phyloP scores from a whole-genome alignment of 1,140 invertebrate genomes.

The Pseudoatta argentina region DNA sequence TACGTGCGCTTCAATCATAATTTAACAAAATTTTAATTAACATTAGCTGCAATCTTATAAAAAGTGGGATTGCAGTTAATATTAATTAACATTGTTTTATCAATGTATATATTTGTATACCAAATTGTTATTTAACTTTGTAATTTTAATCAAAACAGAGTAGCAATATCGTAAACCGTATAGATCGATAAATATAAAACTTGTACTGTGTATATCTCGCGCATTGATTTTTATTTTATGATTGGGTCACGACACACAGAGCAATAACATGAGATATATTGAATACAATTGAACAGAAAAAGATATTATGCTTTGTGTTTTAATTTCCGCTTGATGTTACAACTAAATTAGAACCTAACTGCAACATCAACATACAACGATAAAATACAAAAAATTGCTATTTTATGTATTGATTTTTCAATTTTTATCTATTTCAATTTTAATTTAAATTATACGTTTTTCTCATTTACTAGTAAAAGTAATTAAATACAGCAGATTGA shows the following conservation, averaged over 20 bases:
- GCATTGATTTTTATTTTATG: slow-evolving; percentile 29
- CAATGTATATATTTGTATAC: neutral
- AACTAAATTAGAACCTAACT: slow-evolving; percentile 30
- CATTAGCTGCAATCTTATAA: neutral
- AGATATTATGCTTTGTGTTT: neutral
- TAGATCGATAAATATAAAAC: neutral
- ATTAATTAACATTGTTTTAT: neutral
- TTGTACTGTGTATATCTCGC: neutral
- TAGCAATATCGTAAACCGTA: neutral
- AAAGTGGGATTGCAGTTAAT: neutral
- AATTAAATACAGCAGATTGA: slow-evolving; percentile 16
- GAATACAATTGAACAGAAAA: neutral
- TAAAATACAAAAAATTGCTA: neutral
- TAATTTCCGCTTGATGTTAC: neutral
- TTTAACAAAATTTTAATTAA: slow-evolving; percentile 4
- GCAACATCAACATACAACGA: neutral
- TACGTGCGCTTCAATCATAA: neutral
- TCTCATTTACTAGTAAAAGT: neutral
- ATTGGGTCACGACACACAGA: neutral
- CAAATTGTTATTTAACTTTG: neutral
- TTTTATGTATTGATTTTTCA: neutral
- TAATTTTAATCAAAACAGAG: slow-evolving; percentile 16
- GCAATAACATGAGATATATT: slow-evolving; percentile 1
- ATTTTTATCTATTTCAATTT: slow-evolving; percentile 35
- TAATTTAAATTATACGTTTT: slow-evolving; percentile 10